Base-by-base conservation (phyloP, 1,140 invertebrate species). In the Drosophila repleta region DNA sequence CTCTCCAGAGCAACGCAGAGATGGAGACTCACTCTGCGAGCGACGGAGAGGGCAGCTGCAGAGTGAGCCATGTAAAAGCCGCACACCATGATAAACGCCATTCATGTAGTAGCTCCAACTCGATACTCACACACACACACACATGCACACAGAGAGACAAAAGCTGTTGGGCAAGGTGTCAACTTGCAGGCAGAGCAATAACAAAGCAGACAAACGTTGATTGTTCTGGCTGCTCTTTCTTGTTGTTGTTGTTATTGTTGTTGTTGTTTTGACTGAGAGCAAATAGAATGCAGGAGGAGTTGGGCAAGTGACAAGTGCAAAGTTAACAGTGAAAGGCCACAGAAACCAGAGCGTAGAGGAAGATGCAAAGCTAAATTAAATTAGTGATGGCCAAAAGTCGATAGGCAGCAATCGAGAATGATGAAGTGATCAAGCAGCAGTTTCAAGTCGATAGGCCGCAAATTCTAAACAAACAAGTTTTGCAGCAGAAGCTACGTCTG, bases 61-160 rank as follows among this genome's bases (percentile, higher is more conserved):
- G 53, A 49, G 35, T 41, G 58, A 51, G 51, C 32, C 39, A 61
- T 45, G 61, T 67, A 69, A 41, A 68, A 81, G 41, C 82, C 78
- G 70, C 82, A 85, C 56, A 80, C 81, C 66, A 71, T 81, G 82
- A 85, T 78, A 77, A 81, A 87, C 82, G 82, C 82, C 82, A 85
- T 78, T 75, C 73, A 66, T 43, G 68, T 43, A 52, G 68, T 43
- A 52, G 68, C 53, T 52, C 45, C 58, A 56, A 43, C 37, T 35
- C 32, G 32, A 35, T 35, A 35, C 29, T 77, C 55, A 60, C 26
- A 20, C 67, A 63, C 45, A 53, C 46, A 72, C 32, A 56, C 37
- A 75, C 24, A 69, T 29, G 41, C 67, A 56, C 13, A 13, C 41
- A 61, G 21, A 68, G 24, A 35, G 20, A 71, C 58, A 41, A 67